Evolutionary conservation across 2,888 invertebrate genomes (phyloP).

Genomic region (Galeopsomyia nigrocyanea): DNA sequence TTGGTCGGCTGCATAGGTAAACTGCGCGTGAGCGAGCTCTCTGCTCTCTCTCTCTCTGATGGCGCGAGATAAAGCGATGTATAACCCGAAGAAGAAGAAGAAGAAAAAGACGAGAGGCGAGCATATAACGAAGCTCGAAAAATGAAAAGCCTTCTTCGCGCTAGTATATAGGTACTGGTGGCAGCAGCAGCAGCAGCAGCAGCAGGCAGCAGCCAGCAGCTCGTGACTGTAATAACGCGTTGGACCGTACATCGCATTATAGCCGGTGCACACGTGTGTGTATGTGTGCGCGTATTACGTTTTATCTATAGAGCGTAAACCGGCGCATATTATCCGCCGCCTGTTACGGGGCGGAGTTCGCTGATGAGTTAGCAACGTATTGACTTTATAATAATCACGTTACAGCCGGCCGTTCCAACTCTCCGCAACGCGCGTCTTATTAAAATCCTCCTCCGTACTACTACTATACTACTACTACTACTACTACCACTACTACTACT

Average conservation of each 20-base stretch:
- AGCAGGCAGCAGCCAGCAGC: constrained; percentile 39
- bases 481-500: no score
- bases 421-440: constrained; percentile 31
- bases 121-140: constrained; percentile 40
- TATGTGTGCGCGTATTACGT: constrained; percentile 34
- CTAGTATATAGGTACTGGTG: background rate
- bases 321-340: constrained; percentile 55
- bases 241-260: constrained; percentile 52
- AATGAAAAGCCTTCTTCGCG: constrained; percentile 36
- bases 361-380: constrained; percentile 70
- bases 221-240: constrained; percentile 61
- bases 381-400: constrained; percentile 70
- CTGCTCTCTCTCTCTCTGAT: constrained; percentile 32
- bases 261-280: background rate
- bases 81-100: constrained; percentile 7
- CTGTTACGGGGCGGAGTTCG: constrained; percentile 67
- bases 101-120: background rate
- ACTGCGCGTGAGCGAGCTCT: no score
- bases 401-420: constrained; percentile 49
- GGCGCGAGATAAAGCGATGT: constrained; percentile 36
- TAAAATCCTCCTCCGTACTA: constrained; percentile 26
- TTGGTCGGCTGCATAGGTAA: constrained; percentile 33
- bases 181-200: constrained; percentile 30
- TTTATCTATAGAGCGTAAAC: constrained; percentile 44
- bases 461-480: no score